Percentiles rank a stretch among this genome's conserved stretches.
phyloP scores from a whole-genome alignment of 2,113 vertebrate genomes.

The Helogale parvula region DNA sequence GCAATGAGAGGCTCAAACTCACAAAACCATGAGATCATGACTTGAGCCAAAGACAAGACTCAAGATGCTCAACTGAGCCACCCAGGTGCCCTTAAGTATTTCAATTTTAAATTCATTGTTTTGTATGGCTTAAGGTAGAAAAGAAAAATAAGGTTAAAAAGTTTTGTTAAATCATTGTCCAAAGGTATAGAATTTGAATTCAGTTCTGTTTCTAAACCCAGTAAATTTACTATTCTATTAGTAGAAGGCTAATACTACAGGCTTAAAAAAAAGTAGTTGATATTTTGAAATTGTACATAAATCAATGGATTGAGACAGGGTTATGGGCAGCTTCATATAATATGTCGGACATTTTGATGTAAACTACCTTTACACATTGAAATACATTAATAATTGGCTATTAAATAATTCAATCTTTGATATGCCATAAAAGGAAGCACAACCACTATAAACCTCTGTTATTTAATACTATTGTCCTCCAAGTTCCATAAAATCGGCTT shows the following conservation, averaged over 20 bases:
- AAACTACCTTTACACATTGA: background rate
- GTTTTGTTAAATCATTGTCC: background rate
- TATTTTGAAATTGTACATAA: constrained; percentile 33
- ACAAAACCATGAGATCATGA: no score
- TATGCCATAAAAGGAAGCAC: background rate
- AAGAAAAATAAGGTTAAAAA: background rate
- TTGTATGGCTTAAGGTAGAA: background rate
- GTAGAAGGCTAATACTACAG: background rate
- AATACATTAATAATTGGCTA: background rate
- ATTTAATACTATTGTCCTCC: background rate
- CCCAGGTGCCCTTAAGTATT: background rate
- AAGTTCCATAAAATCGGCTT: constrained; percentile 38
- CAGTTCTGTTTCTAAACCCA: background rate
- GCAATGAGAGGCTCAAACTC: no score
- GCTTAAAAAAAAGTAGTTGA: background rate
- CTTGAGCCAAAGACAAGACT: no score
- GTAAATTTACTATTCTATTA: background rate
- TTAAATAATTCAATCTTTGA: background rate
- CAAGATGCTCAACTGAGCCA: no score
- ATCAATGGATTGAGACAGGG: background rate
- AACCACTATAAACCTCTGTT: background rate
- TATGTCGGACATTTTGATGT: background rate
- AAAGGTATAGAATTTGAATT: background rate
- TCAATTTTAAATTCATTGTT: constrained; percentile 4
- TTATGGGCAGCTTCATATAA: background rate